phyloP scores from a whole-genome alignment of 2,888 invertebrate genomes.

The Drosophila kuntzei region DNA sequence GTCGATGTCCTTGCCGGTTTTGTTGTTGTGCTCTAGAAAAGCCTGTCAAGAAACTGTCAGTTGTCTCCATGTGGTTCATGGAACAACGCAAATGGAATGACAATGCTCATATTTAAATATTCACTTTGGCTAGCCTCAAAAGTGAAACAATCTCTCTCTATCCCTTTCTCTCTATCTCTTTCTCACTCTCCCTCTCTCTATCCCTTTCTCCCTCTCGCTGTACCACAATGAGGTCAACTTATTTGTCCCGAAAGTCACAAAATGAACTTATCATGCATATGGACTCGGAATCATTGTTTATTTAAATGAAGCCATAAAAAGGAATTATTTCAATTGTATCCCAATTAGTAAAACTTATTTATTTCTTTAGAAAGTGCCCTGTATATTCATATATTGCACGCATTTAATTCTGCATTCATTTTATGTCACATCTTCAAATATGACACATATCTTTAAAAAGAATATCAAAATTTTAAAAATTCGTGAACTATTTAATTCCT shows the following conservation, averaged over 20 bases:
- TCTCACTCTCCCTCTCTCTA: background rate
- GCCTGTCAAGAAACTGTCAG: conserved; percentile 22
- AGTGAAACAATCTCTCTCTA: background rate
- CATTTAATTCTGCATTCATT: too few species aligned
- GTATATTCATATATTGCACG: too few species aligned
- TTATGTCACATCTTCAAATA: too few species aligned
- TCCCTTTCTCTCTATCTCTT: background rate
- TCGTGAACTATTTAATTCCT: too few species aligned
- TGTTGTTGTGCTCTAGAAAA: background rate
- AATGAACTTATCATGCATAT: background rate
- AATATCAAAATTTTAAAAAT: too few species aligned
- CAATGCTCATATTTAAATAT: conserved; percentile 34
- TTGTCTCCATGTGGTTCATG: conserved; percentile 17
- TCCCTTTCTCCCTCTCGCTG: background rate
- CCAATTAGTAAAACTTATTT: background rate
- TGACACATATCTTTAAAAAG: background rate
- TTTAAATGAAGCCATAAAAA: background rate
- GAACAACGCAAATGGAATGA: conserved; percentile 58
- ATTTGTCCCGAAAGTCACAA: background rate
- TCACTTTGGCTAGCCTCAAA: conserved; percentile 10
- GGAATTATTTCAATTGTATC: background rate
- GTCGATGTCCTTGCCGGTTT: background rate
- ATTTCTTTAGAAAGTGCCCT: background rate
- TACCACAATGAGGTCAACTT: background rate
- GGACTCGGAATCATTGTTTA: background rate